A percentile compares a stretch with the other conserved stretches of the same genome.
phyloP scores from a whole-genome alignment of 2,888 invertebrate genomes.

The Phragmatobia fuliginosa region DNA sequence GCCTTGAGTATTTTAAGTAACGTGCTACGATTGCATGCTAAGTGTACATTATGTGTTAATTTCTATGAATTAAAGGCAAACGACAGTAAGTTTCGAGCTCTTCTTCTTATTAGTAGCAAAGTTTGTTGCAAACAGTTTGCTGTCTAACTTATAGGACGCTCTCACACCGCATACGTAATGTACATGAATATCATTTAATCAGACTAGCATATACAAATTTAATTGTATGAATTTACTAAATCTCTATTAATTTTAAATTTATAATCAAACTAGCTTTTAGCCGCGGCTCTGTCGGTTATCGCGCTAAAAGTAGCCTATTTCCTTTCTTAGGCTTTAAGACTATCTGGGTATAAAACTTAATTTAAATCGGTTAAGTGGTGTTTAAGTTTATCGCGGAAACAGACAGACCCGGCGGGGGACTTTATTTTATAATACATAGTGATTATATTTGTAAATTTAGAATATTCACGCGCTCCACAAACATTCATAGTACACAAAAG shows the following conservation, averaged over 20 bases:
- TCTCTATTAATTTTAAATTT: neutral
- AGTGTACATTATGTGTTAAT: slow-evolving; percentile 44
- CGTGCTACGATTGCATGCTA: slow-evolving; percentile 52
- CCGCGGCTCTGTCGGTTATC: too few species aligned
- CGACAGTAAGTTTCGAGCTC: slow-evolving; percentile 20
- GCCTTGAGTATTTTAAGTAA: slow-evolving; percentile 50
- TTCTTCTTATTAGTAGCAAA: slow-evolving; percentile 3
- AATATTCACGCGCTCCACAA: neutral
- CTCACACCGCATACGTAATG: neutral
- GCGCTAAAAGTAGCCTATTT: too few species aligned
- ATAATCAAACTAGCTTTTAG: too few species aligned
- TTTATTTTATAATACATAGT: too few species aligned
- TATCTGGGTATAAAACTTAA: too few species aligned
- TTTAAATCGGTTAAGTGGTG: too few species aligned
- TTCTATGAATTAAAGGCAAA: slow-evolving; percentile 41
- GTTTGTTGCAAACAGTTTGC: slow-evolving; percentile 5
- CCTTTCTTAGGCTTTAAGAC: too few species aligned
- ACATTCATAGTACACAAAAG: too few species aligned
- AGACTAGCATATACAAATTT: slow-evolving; percentile 4
- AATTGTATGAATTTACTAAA: neutral
- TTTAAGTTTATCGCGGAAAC: too few species aligned
- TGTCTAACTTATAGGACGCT: slow-evolving; percentile 1
- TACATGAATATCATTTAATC: slow-evolving; percentile 10
- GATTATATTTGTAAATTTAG: neutral
- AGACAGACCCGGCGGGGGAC: too few species aligned